Conservation (phyloP, 2,113 vertebrate genomes). For the Todiramphus saurophagus region DNA sequence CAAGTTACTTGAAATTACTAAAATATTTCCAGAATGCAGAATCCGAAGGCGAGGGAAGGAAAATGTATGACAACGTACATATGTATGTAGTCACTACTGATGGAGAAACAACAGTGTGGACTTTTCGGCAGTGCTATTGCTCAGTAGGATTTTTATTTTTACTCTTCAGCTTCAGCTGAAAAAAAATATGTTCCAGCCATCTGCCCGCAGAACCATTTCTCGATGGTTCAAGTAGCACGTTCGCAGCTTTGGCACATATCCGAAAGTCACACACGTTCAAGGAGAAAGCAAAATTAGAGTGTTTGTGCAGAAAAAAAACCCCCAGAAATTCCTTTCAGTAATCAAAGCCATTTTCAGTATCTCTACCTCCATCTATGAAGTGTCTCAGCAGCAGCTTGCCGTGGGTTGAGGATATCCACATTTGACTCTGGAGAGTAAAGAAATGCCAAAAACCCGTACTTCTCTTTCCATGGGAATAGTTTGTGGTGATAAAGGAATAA, state of each 20-base stretch:
- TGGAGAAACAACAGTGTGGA: background rate
- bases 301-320: background rate
- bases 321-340: background rate
- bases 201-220: background rate
- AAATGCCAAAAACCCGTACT: background rate
- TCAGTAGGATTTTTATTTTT: background rate
- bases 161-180: background rate
- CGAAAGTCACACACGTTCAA: background rate
- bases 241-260: background rate
- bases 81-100: background rate
- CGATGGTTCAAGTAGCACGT: rapidly evolving
- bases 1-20: background rate
- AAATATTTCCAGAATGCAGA: background rate
- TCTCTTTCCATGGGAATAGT: too few species aligned
- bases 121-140: background rate
- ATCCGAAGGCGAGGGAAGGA: background rate
- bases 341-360: background rate
- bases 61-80: background rate
- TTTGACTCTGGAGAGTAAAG: background rate
- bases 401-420: background rate
- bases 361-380: background rate
- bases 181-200: background rate
- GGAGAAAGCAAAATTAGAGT: background rate
- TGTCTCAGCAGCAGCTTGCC: background rate
- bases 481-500: too few species aligned